These are phyloP conservation scores for Diadophis punctatus DNA, from an alignment of 2,113 vertebrate genomes.

Conservation along the genomic window DNA sequence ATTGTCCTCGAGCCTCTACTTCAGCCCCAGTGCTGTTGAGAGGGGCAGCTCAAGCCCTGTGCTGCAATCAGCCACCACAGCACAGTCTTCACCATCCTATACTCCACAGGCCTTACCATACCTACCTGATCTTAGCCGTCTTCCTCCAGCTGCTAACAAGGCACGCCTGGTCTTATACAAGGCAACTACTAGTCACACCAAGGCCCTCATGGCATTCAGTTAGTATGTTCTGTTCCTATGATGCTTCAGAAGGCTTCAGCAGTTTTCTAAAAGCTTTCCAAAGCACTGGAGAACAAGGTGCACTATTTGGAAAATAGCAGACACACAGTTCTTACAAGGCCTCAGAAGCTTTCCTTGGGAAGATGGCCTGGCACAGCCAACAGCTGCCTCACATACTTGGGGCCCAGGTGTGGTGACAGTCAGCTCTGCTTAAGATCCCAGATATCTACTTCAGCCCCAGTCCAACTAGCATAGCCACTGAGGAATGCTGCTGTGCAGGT, in stretches of 20 bases:
- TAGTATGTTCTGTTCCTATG: neutral
- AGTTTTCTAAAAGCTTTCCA: neutral
- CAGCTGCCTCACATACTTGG: neutral
- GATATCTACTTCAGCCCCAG: neutral
- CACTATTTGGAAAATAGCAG: neutral
- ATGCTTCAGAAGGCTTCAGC: neutral
- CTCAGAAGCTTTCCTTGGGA: neutral
- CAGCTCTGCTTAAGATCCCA: neutral
- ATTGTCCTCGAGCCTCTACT: neutral
- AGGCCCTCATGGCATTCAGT: neutral
- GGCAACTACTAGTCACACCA: neutral
- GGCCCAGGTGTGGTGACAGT: neutral
- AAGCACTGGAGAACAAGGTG: neutral
- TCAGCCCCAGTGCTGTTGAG: neutral
- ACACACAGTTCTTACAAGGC: neutral
- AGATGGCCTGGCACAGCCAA: neutral
- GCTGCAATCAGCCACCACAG: neutral
- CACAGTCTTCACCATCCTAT: neutral
- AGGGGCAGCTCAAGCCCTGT: neutral
- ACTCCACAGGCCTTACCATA: neutral
- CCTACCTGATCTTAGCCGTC: neutral
- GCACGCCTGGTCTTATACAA: neutral
- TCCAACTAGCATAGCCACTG: neutral
- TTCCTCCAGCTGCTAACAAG: neutral
- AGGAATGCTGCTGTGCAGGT: neutral